phyloP scores from a whole-genome alignment of 2,797 vertebrate genomes.

The Paramormyrops hopkinsi region DNA sequence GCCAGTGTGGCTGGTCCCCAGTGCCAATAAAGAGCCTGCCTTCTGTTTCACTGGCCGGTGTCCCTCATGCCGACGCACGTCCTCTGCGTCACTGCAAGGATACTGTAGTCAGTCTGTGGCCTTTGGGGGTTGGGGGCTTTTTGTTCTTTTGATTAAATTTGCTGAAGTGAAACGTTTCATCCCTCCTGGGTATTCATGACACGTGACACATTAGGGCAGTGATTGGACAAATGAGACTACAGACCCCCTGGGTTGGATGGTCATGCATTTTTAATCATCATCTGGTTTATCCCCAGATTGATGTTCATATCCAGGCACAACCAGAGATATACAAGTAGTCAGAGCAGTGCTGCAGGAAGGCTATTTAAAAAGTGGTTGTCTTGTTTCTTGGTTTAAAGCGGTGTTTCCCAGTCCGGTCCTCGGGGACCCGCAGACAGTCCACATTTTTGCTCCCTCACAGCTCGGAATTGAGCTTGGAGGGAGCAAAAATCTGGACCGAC shows the following conservation, averaged over 20 bases:
- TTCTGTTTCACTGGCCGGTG: neutral
- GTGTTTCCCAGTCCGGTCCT: neutral
- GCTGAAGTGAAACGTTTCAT: neutral
- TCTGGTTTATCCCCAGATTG: neutral
- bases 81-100: neutral
- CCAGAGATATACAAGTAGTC: neutral
- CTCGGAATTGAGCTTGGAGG: neutral
- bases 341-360: neutral
- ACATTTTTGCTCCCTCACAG: neutral
- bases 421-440: neutral
- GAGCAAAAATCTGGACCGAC: neutral
- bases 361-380: neutral
- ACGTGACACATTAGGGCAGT: neutral
- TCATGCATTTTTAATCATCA: neutral
- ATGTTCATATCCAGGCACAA: neutral
- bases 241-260: neutral
- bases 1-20: neutral
- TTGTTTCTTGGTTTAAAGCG: neutral
- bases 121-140: neutral
- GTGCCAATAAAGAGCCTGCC: neutral
- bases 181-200: neutral
- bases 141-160: neutral
- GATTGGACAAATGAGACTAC: neutral
- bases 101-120: neutral
- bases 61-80: neutral